Base-by-base conservation (phyloP, 35 echinoderm and acorn worm genomes). In the Apostichopus japonicus region DNA sequence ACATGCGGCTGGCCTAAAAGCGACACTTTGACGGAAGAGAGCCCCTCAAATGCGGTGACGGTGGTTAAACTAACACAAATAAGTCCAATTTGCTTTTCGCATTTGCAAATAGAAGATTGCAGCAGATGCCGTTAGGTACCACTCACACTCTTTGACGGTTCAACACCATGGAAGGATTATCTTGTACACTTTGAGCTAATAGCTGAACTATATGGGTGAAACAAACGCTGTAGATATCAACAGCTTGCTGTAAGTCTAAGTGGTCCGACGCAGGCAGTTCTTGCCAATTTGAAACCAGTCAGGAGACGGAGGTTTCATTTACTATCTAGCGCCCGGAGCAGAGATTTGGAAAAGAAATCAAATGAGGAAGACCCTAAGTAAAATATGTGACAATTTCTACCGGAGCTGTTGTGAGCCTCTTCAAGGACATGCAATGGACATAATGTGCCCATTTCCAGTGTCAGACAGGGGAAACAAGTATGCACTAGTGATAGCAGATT, bases 71-170 rank as follows among this genome's bases (percentile, higher is more conserved):
- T 27, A 27, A 27, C 25, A 27, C 25, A 27, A 1, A 27, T 27
- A 27, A 27, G 25, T 27, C 25, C 25, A 27, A 27, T 27, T 27
- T 27, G 25, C 25, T 0, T 27, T 27, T 27, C 25, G 25, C 25
- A 27, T 27, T 27, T 27, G 25, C 25, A 0, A 27, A 27, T 27
- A 65, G 56, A 58, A 63, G 56, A 17, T 84, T 0, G 44, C 23
- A 52, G 56, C 44, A 65, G 91, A 82, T 27, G 25, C 25, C 25
- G 25, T 0, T 0, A 27, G 25, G 25, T 27, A 27, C 25, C 25
- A 27, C 25, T 27, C 25, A 27, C 25, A 27, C 6, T 92, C 6
- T 92, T 93, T 89, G 84, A 95, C 56, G 94, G 94, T 8, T 91
- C 88, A 23, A 80, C 65, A 8, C 84, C 94, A 10, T 90, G 82